A percentile compares a stretch with the other conserved stretches of the same genome.
These are phyloP conservation scores for Troglohyphantes excavatus DNA, from an alignment of 2,888 invertebrate genomes.

Conservation along the genomic window DNA sequence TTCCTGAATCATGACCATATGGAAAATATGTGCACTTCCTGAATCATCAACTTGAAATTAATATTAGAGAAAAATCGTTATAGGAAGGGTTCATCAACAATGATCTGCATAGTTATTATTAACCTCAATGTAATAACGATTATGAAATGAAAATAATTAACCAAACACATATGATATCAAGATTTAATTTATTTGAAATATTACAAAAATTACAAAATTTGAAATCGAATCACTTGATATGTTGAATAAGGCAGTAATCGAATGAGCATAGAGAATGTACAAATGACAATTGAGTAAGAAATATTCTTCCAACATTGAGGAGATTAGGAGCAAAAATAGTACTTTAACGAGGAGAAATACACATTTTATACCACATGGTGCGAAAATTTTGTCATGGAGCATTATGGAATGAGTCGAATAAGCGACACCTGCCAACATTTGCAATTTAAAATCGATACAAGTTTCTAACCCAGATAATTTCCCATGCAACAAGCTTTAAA, in stretches of 20 bases:
- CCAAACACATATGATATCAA: constrained; percentile 68
- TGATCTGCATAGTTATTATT: too few species aligned
- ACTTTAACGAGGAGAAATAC: constrained; percentile 66
- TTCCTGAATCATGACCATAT: too few species aligned
- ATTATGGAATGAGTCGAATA: neutral
- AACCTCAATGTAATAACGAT: too few species aligned
- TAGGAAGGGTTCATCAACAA: too few species aligned
- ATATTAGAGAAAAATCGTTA: too few species aligned
- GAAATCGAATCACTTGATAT: constrained; percentile 78
- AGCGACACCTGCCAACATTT: neutral
- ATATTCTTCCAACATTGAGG: constrained; percentile 53
- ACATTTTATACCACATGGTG: constrained; percentile 43
- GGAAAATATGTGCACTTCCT: too few species aligned
- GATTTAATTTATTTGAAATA: constrained; percentile 78
- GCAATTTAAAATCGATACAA: neutral
- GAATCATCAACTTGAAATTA: too few species aligned
- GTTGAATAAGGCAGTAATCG: constrained; percentile 79
- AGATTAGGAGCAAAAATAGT: constrained; percentile 69
- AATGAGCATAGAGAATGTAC: constrained; percentile 78
- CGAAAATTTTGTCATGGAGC: constrained; percentile 41
- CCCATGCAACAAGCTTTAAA: too few species aligned
- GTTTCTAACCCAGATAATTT: too few species aligned
- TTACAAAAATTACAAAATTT: constrained; percentile 79
- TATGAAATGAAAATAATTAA: neutral
- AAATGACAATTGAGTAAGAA: constrained; percentile 71